Evolutionary conservation across 2,113 vertebrate genomes (phyloP), one percentile per base, ranked within the genome.

Genomic region (Aythya baeri): DNA sequence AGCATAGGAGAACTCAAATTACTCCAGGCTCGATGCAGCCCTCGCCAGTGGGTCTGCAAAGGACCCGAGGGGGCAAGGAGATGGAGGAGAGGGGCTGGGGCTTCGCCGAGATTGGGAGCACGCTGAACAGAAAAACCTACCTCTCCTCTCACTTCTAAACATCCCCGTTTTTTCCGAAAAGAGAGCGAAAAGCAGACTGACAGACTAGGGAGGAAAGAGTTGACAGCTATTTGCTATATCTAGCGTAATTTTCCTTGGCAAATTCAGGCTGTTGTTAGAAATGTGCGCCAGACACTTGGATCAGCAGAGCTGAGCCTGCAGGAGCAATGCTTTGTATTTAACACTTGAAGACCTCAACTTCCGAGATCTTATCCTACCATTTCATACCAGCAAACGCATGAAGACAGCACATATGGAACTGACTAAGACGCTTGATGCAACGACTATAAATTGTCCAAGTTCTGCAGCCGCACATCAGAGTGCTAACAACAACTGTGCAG

Each of bases 221-320:
- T 81, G 95, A 83, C 92, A 95, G 95, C 83, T 67, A 15, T 38
- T 59, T 67, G 94, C 92, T 70, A 70, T 11, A 88, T 29, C 55
- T 2, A 88, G 94, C 11, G 13, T 83, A 61, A 88, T 80, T 88
- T 62, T 90, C 76, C 49, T 93, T 90, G 95, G 96, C 96, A 93
- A 74, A 88, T 5, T 41, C 86, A 63, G 76, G 36, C 88, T 46
- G 92, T 73, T 84, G 91, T 14, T 72, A 23, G 85, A 55, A 80
- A 52, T 9, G 11, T 1, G 67, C 0, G 23, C 93, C 93, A 96
- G 95, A 55, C 41, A 27, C 78, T 23, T 14, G 58, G 49, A 57
- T 49, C 15, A 3, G 83, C 72, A 8, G 80, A 84, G 93, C 82
- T 9, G 23, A 67, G 94, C 77, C 89, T 17, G 91, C 83, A 58